Base-by-base conservation (phyloP, 1,140 invertebrate species). In the Apis cerana region DNA sequence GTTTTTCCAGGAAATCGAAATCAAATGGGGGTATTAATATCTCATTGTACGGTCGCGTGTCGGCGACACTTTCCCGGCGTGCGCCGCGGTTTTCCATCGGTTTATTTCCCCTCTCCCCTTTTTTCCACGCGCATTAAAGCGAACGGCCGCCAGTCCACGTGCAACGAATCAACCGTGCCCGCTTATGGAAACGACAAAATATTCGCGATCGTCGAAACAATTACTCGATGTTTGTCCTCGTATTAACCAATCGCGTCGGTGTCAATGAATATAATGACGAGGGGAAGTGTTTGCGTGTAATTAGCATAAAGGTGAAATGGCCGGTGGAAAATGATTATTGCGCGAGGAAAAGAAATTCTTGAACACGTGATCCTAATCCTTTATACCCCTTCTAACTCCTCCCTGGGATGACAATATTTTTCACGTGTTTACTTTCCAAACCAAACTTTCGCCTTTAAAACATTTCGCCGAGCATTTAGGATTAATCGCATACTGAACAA, bases 1-100 rank as follows among this genome's bases (percentile, higher is more conserved):
- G 91, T 93, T 93, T 93, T 93, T 93, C 92, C 92, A 90, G 91
- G 91, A 93, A 93, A 93, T 93, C 92, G 91, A 93, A 93, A 93
- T 91, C 91, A 91, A 93, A 92, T 93, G 92, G 90, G 88, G 90
- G 90, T 93, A 92, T 93, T 93, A 93, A 94, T 94, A 93, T 93
- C 92, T 93, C 93, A 94, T 94, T 93, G 91, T 93, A 90, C 88
- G 88, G 88, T 90, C 89, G 89, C 88, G 89, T 91, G 89, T 91
- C 89, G 89, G 86, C 91, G 86, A 91, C 90, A 92, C 91, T 91
- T 92, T 92, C 92, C 83, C 88, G 59, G 82, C 80, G 80, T 67
- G 48, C 85, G 74, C 69, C 74, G 91, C 75, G 91, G 90, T 91
- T 91, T 91, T 91, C 89, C 90, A 93, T 93, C 91, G 91, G 92